Base-by-base conservation (phyloP, 2,797 vertebrate genomes). In the Uromys caudimaculatus region DNA sequence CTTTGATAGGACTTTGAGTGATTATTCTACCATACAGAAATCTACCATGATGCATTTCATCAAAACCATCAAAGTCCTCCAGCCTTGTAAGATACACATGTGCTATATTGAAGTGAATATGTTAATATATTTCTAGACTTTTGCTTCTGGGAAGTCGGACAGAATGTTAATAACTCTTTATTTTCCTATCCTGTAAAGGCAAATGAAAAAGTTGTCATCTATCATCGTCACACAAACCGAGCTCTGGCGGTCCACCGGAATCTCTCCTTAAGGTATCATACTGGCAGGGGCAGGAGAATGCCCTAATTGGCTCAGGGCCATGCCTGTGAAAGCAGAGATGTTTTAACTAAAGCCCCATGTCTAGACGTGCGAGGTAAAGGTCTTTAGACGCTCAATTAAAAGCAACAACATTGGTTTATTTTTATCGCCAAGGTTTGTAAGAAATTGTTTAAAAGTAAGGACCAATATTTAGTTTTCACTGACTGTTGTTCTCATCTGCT, bases 211-310 rank as follows among this genome's bases (percentile, higher is more conserved):
- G 94, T 99, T 21, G 78, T 99, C 82, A 98, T 99, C 89, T 94
- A 98, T 90, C 99, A 99, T 97, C 98, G 98, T 97, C 98, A 99
- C 96, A 99, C 99, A 12, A 99, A 99, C 96, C 98, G 98, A 90
- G 99, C 98, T 47, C 98, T 99, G 32, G 99, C 99, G 0, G 98
- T 98, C 83, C 98, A 99, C 87, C 98, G 98, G 41, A 98, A 99
- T 71, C 98, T 99, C 35, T 94, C 98, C 73, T 52, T 99, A 85
- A 99, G 99, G 99, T 99, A 96, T 1, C 10, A 91, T 56, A 5
- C 1, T 11, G 29, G 24, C 12, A 19, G n/a, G 47, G 3, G 0
- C n/a, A 12, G n/a, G 12, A 2, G 4, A 29, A 29, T 1, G 24
- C 8, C 1, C 8, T 3, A 10, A 16, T 19, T 56, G 86, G 52